Base-by-base conservation (phyloP, 1,140 invertebrate genomes). In the Heliothis virescens region DNA sequence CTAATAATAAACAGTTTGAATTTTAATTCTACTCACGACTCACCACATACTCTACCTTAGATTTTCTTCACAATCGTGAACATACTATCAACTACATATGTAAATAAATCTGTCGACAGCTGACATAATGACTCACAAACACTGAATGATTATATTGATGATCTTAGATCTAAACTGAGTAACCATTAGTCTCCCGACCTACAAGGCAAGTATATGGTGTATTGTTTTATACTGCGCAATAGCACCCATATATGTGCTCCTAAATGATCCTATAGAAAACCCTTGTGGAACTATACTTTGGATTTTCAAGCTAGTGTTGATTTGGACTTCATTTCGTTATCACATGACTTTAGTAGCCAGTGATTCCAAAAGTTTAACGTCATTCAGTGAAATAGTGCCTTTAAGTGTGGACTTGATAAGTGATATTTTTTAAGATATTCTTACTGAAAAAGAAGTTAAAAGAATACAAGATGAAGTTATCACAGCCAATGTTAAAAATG, bases 391-490 rank as follows among this genome's bases (percentile, higher is more conserved):
- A 60, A 3, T 60, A 29, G 57, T 59, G 57, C 11, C 12, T 21
- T 21, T 26, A 59, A 21, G 34, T 41, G 34, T 41, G 34, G 0
- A 41, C 34, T 3, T 5, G 34, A 34, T 34, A 41, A 41, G 34
- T 41, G 34, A 9, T 41, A 41, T 9, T 41, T 41, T 5, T 41
- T 4, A 41, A 41, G 41, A 11, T 47, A 41, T 18, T 48, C 5
- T 21, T 47, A 18, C 10, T 48, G 50, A 21, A 67, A 1, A 48
- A 16, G n/a, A 50, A 48, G 10, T 13, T 9, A 11, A 1, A 11
- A 18, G 3, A 2, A 3, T 3, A 2, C 53, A 90, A 86, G 85
- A 94, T 92, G 91, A 92, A 89, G 62, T 9, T 88, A 16, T 91
- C 91, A 65, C 60, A 87, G 15, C 62, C 83, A 7, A 71, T 87